Base-by-base conservation (phyloP, 2,888 invertebrate genomes). In the Caenorhabditis virilis region DNA sequence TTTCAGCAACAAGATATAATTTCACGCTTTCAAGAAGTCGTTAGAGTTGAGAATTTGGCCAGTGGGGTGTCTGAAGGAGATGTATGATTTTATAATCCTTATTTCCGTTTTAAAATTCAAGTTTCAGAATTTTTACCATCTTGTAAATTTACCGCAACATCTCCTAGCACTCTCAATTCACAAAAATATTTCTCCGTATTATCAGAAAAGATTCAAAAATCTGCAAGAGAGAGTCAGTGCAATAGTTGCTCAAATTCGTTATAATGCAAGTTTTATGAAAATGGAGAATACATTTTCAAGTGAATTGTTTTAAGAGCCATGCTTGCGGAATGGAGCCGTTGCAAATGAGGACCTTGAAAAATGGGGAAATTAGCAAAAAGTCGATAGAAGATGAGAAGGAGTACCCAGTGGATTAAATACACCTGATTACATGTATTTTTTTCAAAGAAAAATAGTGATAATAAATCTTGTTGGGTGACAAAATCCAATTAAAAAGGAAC, bases 1-100 rank as follows among this genome's bases (percentile, higher is more conserved):
- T 57, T 58, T 1, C 36, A 58, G 54, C 54, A 50, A 46, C 26
- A 25, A 22, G 50, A 54, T 22, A 49, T 54, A 18, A 43, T 54
- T 5, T 6, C 11, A 11, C 45, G 43, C 7, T 43, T 33, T 23
- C 33, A 49, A 26, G 49, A 39, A 46, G 18, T 45, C 16, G 9
- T 13, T 15, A 15, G 38, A 18, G 35, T 50, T 13, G n/a, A 49
- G 23, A 38, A 11, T 20, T 36, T 60, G 11, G 2, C 22, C 1
- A 36, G 35, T 25, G 60, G 41, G 9, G 20, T 49, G 16, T 33
- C 43, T 1, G 6, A 18, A 0, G 39, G 25, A 2, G 41, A 50
- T 11, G 41, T 41, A 20, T 15, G 9, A 22, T 22, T 16, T 7
- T 11, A 6, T 41, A 22, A 7, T 22, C 36, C n/a, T 36, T 41